Conservation (phyloP, 2,888 invertebrate species). For the Polydrusus cervinus region DNA sequence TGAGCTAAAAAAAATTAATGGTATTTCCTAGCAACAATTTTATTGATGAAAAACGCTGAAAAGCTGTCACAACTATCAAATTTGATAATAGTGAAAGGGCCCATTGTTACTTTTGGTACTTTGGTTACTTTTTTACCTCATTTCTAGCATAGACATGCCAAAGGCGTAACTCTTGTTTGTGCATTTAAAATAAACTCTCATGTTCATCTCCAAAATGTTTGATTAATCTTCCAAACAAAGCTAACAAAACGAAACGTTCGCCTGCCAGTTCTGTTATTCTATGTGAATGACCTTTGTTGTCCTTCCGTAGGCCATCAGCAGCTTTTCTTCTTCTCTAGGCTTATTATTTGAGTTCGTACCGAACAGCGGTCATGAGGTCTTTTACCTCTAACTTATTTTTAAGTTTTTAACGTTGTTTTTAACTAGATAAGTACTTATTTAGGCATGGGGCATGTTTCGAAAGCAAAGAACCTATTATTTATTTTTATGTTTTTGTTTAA, state of each 20-base stretch:
- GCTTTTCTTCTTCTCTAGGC: slow-evolving; percentile 44
- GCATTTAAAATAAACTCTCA: not conserved
- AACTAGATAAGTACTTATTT: not conserved
- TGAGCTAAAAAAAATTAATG: too few relatives aligned
- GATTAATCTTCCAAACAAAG: slow-evolving; percentile 2
- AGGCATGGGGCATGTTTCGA: not conserved
- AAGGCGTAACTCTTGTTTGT: not conserved
- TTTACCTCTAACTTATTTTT: slow-evolving; percentile 36
- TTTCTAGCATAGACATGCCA: too few relatives aligned
- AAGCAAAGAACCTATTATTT: slow-evolving; percentile 5
- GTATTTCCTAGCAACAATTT: too few relatives aligned
- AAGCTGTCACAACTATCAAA: too few relatives aligned
- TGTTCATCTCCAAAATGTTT: not conserved
- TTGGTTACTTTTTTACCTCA: too few relatives aligned
- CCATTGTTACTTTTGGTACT: too few relatives aligned
- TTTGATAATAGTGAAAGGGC: too few relatives aligned
- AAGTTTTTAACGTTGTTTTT: slow-evolving; percentile 10
- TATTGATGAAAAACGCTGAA: too few relatives aligned
- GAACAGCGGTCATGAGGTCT: slow-evolving; percentile 39
- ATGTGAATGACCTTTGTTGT: slow-evolving; percentile 49
- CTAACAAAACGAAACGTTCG: not conserved
- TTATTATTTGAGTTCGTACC: slow-evolving; percentile 32
- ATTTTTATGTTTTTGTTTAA: not conserved
- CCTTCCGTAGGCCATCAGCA: slow-evolving; percentile 42
- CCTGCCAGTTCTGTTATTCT: slow-evolving; percentile 32